Percentiles rank a stretch among this genome's conserved stretches.
phyloP scores from a whole-genome alignment of 2,797 vertebrate genomes.

The Sebastes dallii region DNA sequence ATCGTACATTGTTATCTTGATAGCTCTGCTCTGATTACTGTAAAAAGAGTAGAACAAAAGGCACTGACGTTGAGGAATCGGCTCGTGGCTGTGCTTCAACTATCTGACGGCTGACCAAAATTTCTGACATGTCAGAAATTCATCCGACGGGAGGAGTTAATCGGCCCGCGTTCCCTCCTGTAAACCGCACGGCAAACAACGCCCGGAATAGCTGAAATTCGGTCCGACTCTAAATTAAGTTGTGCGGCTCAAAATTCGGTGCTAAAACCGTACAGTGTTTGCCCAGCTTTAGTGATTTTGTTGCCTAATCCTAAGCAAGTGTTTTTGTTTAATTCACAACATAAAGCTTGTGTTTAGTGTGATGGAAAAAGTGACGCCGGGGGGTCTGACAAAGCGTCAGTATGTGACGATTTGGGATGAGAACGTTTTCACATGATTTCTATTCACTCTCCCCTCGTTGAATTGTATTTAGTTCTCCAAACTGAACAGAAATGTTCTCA shows the following conservation, averaged over 20 bases:
- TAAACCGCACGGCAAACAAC: too few relatives aligned
- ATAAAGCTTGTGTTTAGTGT: not conserved
- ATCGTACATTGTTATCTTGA: not conserved
- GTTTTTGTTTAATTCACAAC: not conserved
- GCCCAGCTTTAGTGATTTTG: not conserved
- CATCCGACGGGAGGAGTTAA: too few relatives aligned
- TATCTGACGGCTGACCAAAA: not conserved
- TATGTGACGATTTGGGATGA: too few relatives aligned
- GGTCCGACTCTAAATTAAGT: too few relatives aligned
- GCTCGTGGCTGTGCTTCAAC: not conserved
- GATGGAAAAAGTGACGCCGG: not conserved
- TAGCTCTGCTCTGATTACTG: not conserved
- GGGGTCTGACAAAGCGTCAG: not conserved
- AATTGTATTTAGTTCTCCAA: conserved; percentile 12
- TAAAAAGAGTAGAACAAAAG: not conserved
- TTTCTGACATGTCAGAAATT: too few relatives aligned
- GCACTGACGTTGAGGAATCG: not conserved
- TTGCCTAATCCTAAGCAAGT: not conserved
- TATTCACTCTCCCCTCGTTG: not conserved
- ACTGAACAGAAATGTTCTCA: conserved; percentile 9
- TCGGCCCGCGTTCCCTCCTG: too few relatives aligned
- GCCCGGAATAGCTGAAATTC: too few relatives aligned
- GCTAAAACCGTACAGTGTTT: not conserved
- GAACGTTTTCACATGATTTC: too few relatives aligned
- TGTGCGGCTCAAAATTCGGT: not conserved